These are phyloP conservation scores for Cantharis rustica DNA, from an alignment of 2,888 invertebrate genomes.

Conservation along the genomic window DNA sequence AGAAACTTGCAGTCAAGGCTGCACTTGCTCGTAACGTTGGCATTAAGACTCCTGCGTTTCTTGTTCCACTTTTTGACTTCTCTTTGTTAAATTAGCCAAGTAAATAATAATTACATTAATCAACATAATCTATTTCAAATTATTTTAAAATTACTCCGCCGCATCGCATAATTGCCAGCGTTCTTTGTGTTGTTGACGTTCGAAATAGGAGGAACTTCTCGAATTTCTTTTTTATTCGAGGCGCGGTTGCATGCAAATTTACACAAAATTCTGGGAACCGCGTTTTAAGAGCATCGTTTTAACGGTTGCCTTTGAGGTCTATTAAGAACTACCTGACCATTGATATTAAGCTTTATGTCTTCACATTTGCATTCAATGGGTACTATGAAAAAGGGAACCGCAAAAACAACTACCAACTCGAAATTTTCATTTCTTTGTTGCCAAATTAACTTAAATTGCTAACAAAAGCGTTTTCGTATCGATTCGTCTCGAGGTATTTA, in stretches of 20 bases:
- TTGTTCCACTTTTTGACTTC: not conserved
- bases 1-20: slow-evolving; percentile 18
- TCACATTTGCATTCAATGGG: slow-evolving; percentile 5
- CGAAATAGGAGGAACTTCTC: not conserved
- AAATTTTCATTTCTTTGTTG: not conserved
- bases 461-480: not conserved
- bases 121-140: not conserved
- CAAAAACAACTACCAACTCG: not conserved
- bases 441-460: not conserved
- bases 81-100: not conserved
- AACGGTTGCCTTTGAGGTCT: slow-evolving; percentile 8
- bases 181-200: not conserved
- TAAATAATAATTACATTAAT: not conserved
- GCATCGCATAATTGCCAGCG: not conserved
- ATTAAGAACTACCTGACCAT: slow-evolving; percentile 9
- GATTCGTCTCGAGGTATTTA: not conserved
- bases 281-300: not conserved
- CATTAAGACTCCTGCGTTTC: slow-evolving; percentile 3
- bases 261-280: not conserved
- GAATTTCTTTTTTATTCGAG: not conserved
- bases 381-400: not conserved
- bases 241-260: slow-evolving; percentile 1
- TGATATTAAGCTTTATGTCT: slow-evolving; percentile 9
- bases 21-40: not conserved
- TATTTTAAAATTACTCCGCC: not conserved